These are phyloP conservation scores for Holothuria scabra DNA, from an alignment of 53 echinoderm and acorn worm species.

Conservation along the genomic window DNA sequence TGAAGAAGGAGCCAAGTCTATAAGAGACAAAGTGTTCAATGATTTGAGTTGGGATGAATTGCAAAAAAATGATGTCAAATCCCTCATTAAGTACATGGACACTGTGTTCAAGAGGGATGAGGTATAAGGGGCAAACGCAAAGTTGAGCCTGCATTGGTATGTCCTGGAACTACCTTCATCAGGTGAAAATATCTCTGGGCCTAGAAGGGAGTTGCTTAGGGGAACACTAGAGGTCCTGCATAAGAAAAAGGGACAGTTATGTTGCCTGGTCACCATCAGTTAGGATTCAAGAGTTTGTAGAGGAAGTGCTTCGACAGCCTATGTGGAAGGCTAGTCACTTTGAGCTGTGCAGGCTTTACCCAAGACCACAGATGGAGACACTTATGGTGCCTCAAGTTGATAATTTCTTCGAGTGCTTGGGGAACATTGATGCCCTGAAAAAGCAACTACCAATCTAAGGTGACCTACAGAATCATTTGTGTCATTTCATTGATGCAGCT, in stretches of 20 bases:
- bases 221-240: not conserved
- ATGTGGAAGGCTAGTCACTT: not conserved
- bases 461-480: not conserved
- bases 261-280: not conserved
- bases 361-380: conserved; percentile 18
- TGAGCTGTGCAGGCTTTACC: conserved; percentile 13
- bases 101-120: no score
- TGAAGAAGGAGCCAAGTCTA: no score
- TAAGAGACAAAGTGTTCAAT: no score
- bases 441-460: not conserved
- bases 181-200: not conserved
- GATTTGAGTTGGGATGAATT: no score
- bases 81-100: no score
- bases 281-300: not conserved
- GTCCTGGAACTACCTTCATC: not conserved
- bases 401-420: not conserved
- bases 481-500: conserved; percentile 11
- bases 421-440: not conserved
- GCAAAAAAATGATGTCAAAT: no score
- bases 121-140: not conserved
- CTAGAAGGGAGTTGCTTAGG: not conserved
- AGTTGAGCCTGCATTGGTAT: not conserved
- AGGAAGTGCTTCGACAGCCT: not conserved
- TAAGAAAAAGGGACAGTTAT: not conserved
- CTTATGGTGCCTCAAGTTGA: conserved; percentile 30